Evolutionary conservation across 1,140 invertebrate species (phyloP), one percentile per base, ranked within the genome.

Genomic region (Drosophila bocqueti): DNA sequence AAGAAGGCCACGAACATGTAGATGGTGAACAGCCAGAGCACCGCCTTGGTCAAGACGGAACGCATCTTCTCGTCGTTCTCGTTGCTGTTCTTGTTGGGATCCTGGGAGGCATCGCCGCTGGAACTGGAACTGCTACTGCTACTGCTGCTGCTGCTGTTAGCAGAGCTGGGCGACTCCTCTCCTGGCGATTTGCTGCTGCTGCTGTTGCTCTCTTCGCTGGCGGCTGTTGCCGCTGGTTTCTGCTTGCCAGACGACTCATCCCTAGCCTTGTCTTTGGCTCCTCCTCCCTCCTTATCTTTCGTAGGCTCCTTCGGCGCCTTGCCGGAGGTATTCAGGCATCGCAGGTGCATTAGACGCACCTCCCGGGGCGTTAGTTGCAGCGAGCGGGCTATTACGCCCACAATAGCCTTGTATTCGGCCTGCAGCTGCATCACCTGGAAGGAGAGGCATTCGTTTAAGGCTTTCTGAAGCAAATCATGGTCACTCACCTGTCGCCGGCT

Each of bases 21-120:
- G 38, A 96, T 96, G 24, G 95, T 95, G 11, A 96, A 93, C 94
- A 97, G 95, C 96, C 96, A 97, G 38, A 97, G 93, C 15, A 95
- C 94, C 5, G 95, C 96, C 92, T 97, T 97, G 10, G 95, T 95
- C 3, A 97, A 57, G 3, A 97, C 91, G 3, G 96, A 95, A 7
- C 95, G 94, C 60, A 96, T 93, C 93, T 96, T 96, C 77, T 95
- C 94, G 42, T 95, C 94, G 43, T 94, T 83, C 92, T 84, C 96
- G 94, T 77, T 95, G 93, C 79, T 95, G 91, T 79, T 96, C 94
- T 89, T 95, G 93, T 71, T 93, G 46, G 76, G 63, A 15, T 80
- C 67, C 16, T 91, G 78, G 21, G 57, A 26, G 8, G 83, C 26
- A 21, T 71, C 63, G 21, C 66, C 15, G 18, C 58, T 36, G 21